phyloP scores from a whole-genome alignment of 2,888 invertebrate genomes.

The Nemoura dubitans region DNA sequence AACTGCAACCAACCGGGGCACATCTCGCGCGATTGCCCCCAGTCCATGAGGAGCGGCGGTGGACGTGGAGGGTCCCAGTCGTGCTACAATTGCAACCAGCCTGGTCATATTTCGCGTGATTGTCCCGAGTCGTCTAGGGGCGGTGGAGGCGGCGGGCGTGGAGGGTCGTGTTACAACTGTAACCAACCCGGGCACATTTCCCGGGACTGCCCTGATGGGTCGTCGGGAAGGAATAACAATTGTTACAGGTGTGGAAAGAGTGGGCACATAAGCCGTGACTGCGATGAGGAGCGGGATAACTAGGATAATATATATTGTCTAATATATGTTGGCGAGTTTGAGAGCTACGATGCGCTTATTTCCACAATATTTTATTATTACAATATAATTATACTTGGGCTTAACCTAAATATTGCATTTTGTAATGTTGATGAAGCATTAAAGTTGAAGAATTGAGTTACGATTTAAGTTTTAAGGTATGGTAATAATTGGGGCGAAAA shows the following conservation, averaged over 20 bases:
- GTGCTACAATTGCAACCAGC: conserved; percentile 63
- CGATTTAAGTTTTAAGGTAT: neutral
- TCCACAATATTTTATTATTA: conserved; percentile 24
- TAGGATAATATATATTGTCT: conserved; percentile 54
- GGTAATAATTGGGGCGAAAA: conserved; percentile 9
- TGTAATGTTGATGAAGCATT: conserved; percentile 31
- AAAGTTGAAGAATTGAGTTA: conserved; percentile 12
- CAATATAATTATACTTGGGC: conserved; percentile 28
- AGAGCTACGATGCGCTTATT: conserved; percentile 36
- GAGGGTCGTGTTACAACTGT: conserved; percentile 27
- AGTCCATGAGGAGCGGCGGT: conserved; percentile 18
- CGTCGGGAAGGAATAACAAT: conserved; percentile 67
- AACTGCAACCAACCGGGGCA: conserved; percentile 29
- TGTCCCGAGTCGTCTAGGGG: conserved; percentile 52
- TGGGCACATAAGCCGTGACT: conserved; percentile 91
- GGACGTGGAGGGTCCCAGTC: conserved; percentile 68
- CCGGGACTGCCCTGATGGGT: conserved; percentile 18
- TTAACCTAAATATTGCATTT: conserved; percentile 34
- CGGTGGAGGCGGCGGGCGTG: conserved; percentile 56
- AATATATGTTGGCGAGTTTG: conserved; percentile 30
- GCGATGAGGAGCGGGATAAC: conserved; percentile 80
- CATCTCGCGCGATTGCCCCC: conserved; percentile 33
- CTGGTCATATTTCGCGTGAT: conserved; percentile 27
- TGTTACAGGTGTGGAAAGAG: conserved; percentile 94
- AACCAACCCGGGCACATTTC: conserved; percentile 30